A percentile compares a stretch with the other conserved stretches of the same genome.
Evolutionary conservation across 2,113 vertebrate species (phyloP).

Genomic region (Prunella fulvescens): DNA sequence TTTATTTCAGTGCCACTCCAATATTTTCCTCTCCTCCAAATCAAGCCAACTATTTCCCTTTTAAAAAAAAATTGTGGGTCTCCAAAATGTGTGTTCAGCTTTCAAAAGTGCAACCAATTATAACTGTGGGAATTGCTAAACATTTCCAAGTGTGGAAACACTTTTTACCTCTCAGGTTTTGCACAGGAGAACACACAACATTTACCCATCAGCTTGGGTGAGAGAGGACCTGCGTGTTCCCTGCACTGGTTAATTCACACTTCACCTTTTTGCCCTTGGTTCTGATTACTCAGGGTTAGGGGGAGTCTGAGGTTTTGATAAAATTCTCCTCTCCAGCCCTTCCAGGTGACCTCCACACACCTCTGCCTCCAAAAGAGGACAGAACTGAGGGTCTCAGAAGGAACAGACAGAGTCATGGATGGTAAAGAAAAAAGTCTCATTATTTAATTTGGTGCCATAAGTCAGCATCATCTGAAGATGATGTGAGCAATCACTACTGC

Average conservation of each 20-base stretch:
- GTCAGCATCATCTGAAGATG: background rate
- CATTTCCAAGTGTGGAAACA: background rate
- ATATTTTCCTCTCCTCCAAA: background rate
- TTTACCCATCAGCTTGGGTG: background rate
- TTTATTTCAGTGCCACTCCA: background rate
- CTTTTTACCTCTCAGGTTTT: background rate
- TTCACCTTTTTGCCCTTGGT: background rate
- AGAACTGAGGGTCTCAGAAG: background rate
- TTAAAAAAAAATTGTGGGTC: background rate
- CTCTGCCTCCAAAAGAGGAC: background rate
- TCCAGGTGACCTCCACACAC: background rate
- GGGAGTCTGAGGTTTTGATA: background rate
- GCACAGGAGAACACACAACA: background rate
- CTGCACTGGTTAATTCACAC: no score
- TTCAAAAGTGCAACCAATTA: conserved; percentile 54
- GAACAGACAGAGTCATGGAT: background rate
- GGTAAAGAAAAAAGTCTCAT: background rate
- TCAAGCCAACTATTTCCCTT: background rate
- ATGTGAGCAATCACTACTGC: background rate
- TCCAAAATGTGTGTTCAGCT: background rate
- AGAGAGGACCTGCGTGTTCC: rapidly evolving
- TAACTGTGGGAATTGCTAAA: background rate
- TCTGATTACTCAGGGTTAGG: background rate
- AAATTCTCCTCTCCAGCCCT: background rate
- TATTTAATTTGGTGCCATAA: background rate